Evolutionary conservation across 2,888 invertebrate species (phyloP).

Genomic region (Clusia tigrina): DNA sequence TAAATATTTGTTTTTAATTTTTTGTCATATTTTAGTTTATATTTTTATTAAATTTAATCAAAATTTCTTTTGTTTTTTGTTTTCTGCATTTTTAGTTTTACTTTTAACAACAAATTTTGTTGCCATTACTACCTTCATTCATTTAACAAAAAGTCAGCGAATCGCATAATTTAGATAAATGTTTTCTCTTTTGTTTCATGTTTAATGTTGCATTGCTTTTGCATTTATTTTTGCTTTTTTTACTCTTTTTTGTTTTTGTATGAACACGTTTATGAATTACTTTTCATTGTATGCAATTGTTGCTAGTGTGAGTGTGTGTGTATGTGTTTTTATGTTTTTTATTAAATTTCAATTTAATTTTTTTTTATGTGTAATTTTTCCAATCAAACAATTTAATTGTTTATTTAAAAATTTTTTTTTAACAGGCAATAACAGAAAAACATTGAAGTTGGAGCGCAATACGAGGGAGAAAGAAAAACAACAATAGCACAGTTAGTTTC

Average conservation of each 20-base stretch:
- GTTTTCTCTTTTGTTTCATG: too few species aligned
- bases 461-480: conserved; percentile 2
- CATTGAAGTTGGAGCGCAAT: too few species aligned
- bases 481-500: background rate
- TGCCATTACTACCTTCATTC: conserved; percentile 3
- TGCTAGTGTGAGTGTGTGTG: background rate
- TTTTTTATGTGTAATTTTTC: too few species aligned
- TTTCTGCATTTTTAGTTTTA: conserved; percentile 11
- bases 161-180: conserved; percentile 1
- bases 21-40: conserved; percentile 17
- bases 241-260: conserved; percentile 3
- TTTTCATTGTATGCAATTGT: conserved; percentile 1
- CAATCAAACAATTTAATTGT: too few species aligned
- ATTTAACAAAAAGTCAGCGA: conserved; percentile 15
- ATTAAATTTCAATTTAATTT: background rate
- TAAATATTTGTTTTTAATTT: conserved; percentile 19
- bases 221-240: background rate
- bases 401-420: background rate
- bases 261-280: conserved; percentile 28
- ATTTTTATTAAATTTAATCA: conserved; percentile 1
- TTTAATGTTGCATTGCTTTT: background rate
- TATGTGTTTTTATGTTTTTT: conserved; percentile 12
- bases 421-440: conserved; percentile 5
- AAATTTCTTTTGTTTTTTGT: conserved; percentile 19
- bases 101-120: conserved; percentile 13